phyloP scores from a whole-genome alignment of 2,797 vertebrate genomes.

The Enteromius paludinosus region DNA sequence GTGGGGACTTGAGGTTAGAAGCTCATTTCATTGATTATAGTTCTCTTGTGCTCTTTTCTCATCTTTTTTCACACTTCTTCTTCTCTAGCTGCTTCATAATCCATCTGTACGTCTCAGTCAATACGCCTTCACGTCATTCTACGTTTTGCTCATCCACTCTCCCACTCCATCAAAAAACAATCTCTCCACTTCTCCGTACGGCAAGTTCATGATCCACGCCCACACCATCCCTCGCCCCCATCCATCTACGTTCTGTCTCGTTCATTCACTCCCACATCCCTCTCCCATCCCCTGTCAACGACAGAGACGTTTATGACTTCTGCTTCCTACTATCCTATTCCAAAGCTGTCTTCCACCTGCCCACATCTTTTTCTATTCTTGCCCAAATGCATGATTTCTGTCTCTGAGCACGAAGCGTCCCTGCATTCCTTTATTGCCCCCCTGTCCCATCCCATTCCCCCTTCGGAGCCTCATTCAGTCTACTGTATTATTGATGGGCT shows the following conservation, averaged over 20 bases:
- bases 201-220: slow-evolving; percentile 49
- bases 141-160: slow-evolving; percentile 20
- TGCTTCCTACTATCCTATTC: slow-evolving; percentile 31
- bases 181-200: slow-evolving; percentile 4
- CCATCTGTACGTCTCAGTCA: slow-evolving; percentile 20
- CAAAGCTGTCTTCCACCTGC: slow-evolving; percentile 40
- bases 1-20: slow-evolving; percentile 61
- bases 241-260: slow-evolving; percentile 34
- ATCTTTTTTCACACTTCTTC: slow-evolving; percentile 36
- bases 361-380: slow-evolving; percentile 37
- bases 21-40: slow-evolving; percentile 62
- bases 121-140: slow-evolving; percentile 24
- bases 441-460: slow-evolving; percentile 7
- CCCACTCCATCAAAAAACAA: slow-evolving; percentile 44
- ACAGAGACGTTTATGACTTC: slow-evolving; percentile 35
- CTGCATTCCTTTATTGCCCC: background rate
- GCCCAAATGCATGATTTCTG: background rate
- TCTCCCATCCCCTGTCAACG: slow-evolving; percentile 32
- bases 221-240: slow-evolving; percentile 31
- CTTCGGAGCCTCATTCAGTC: slow-evolving; percentile 37
- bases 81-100: slow-evolving; percentile 8
- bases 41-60: slow-evolving; percentile 39
- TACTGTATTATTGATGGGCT: slow-evolving; percentile 71
- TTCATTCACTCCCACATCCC: slow-evolving; percentile 33
- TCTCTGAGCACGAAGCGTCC: background rate